Conservation (phyloP, 2,797 vertebrate genomes). For the Mormyrus proboscirostris region DNA sequence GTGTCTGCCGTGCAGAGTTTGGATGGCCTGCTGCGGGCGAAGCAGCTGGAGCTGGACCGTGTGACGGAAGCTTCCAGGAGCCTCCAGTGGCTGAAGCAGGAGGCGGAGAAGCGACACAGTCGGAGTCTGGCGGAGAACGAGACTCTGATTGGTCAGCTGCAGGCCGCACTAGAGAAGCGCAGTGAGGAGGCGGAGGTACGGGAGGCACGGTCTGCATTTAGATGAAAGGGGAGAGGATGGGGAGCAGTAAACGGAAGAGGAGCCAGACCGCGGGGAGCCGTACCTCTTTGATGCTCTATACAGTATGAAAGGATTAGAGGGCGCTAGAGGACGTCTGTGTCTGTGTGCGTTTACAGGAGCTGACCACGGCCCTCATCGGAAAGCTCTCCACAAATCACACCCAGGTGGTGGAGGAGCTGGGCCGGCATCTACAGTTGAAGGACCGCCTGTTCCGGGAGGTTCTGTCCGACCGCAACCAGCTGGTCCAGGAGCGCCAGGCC, state of each 20-base stretch:
- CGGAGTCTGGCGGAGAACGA: constrained; percentile 76
- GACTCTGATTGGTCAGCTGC: constrained; percentile 74
- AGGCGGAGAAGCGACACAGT: constrained; percentile 69
- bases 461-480: constrained; percentile 68
- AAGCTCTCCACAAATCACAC: constrained; percentile 65
- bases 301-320: background rate
- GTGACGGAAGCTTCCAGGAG: constrained; percentile 73
- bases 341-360: constrained; percentile 59
- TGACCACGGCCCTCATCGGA: constrained; percentile 71
- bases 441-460: constrained; percentile 85
- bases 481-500: constrained; percentile 67
- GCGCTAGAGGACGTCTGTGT: constrained; percentile 10
- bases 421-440: constrained; percentile 72
- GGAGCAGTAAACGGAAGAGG: background rate
- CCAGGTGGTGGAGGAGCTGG: constrained; percentile 73
- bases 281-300: background rate
- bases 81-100: constrained; percentile 81
- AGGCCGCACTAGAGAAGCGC: constrained; percentile 73
- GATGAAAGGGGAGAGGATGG: background rate
- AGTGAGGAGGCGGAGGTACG: constrained; percentile 82
- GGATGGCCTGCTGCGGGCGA: constrained; percentile 76
- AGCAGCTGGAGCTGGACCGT: constrained; percentile 83
- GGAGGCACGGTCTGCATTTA: background rate
- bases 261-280: background rate
- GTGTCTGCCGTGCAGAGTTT: constrained; percentile 65